Evolutionary conservation across 2,888 invertebrate species (phyloP).

Genomic region (Cylindroiulus punctatus): DNA sequence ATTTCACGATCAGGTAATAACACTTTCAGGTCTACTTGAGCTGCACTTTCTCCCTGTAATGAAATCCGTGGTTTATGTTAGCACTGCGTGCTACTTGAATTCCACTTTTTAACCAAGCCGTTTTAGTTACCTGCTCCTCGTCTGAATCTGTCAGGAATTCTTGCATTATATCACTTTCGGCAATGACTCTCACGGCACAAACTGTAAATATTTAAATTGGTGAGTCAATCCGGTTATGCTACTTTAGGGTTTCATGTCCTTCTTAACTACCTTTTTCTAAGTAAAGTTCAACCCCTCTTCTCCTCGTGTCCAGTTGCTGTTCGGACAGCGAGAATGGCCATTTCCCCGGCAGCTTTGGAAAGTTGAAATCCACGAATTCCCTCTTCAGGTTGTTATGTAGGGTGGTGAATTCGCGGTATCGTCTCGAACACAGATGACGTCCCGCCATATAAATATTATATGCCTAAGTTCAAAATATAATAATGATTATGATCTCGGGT

Average conservation of each 20-base stretch:
- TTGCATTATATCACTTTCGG: conserved; percentile 96
- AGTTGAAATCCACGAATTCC: conserved; percentile 94
- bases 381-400: conserved; percentile 88
- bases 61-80: not conserved
- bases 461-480: conserved; percentile 64
- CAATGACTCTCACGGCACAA: conserved; percentile 96
- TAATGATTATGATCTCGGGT: not conserved
- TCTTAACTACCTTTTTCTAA: conserved; percentile 78
- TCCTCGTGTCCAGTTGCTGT: conserved; percentile 93
- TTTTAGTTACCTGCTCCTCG: conserved; percentile 57
- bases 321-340: conserved; percentile 98
- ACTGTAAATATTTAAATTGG: conserved; percentile 68
- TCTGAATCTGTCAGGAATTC: conserved; percentile 95
- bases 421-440: conserved; percentile 92
- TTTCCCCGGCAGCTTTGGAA: conserved; percentile 97
- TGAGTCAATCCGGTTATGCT: not conserved
- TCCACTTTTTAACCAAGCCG: not conserved
- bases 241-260: not conserved
- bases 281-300: conserved; percentile 96
- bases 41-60: conserved; percentile 62
- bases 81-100: not conserved
- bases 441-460: conserved; percentile 99
- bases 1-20: conserved; percentile 92
- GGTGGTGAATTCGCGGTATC: conserved; percentile 94
- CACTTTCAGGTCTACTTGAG: conserved; percentile 74